Conservation (phyloP, 2,888 invertebrate genomes). For the Parapristionchus giblindavisi region DNA sequence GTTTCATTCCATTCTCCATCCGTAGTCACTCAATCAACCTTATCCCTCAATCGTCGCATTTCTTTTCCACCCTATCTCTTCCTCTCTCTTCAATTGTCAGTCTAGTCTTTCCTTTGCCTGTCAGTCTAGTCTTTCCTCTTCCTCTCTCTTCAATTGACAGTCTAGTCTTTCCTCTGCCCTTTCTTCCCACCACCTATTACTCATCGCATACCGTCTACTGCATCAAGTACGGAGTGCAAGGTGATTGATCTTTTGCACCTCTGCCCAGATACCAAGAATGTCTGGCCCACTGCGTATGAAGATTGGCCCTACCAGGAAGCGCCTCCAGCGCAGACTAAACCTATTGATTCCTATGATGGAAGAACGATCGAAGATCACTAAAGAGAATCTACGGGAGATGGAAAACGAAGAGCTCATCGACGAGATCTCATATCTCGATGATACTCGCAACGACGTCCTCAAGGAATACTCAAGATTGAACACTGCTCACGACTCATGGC, state of each 20-base stretch:
- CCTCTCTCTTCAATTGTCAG: not conserved
- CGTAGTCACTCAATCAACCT: too few relatives aligned
- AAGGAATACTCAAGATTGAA: not conserved
- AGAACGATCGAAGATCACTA: not conserved
- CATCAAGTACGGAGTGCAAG: constrained; percentile 5
- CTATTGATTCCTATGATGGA: not conserved
- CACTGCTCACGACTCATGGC: not conserved
- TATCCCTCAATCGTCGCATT: too few relatives aligned
- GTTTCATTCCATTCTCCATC: too few relatives aligned
- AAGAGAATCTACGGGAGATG: not conserved
- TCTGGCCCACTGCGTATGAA: not conserved
- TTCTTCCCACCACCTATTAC: not conserved
- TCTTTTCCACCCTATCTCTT: not conserved
- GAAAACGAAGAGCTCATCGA: not conserved
- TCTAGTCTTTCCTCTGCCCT: not conserved
- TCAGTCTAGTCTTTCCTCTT: too few relatives aligned
- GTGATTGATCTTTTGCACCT: constrained; percentile 12
- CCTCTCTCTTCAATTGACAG: not conserved
- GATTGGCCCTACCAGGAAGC: not conserved
- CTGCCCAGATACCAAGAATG: not conserved
- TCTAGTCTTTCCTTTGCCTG: not conserved
- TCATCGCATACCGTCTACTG: not conserved
- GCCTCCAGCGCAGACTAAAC: not conserved
- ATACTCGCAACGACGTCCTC: not conserved
- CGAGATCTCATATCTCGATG: not conserved